Base-by-base conservation (phyloP, 2,797 vertebrate genomes). In the Galagoides demidoff region DNA sequence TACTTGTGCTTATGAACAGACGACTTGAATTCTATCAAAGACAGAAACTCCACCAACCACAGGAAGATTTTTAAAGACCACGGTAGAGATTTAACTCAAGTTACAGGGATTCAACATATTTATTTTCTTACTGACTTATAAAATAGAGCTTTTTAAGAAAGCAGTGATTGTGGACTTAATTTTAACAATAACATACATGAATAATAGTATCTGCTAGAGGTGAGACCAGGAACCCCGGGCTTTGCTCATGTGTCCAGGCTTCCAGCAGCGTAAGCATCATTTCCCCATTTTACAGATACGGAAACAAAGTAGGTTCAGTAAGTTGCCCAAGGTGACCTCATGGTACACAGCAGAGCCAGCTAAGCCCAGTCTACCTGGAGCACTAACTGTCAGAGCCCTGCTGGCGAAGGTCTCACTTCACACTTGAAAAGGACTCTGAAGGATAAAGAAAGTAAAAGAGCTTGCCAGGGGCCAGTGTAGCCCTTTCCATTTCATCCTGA, bases 21-120 rank as follows among this genome's bases (percentile, higher is more conserved):
- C 49, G 83, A 17, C 39, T 31, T 86, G 27, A 87, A 94, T 86
- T 77, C 89, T 82, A 19, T 91, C 64, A 95, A 88, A 79, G 16
- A 16, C 57, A 93, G 77, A 92, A 96, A 89, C 0, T 29, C 22
- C 13, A 89, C n/a, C 37, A 63, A 61, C 14, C 1, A 3, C 16
- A 61, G 45, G 7, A 91, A 39, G 19, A 57, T 85, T 78, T 89
- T 82, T 92, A 84, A 39, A 84, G 31, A 81, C 3, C 25, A 85
- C 1, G 64, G 16, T 31, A 86, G 66, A 85, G 14, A 45, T 37
- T 78, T 91, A 81, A 84, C 27, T 57, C 29, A 82, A 77, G 61
- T 88, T 79, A 71, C 3, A 94, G n/a, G n/a, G 57, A 92, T 2
- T 83, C 74, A 14, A 71, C 23, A 4, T 61, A 12, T 31, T 81